These are phyloP conservation scores for Propsilocerus akamusi DNA, from an alignment of 1,140 invertebrate genomes.

Conservation along the genomic window DNA sequence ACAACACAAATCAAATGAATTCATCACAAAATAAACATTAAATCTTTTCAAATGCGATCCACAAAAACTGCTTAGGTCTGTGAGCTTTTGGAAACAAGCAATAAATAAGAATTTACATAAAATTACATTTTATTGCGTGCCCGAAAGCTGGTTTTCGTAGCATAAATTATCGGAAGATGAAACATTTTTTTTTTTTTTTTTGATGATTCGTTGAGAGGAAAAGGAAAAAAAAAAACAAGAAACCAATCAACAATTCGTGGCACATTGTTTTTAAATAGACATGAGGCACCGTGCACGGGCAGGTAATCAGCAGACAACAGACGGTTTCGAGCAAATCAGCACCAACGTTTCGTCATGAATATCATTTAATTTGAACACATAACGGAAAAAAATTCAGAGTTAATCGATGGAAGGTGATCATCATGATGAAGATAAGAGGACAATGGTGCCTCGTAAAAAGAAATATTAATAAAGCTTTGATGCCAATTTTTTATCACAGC, in stretches of 20 bases:
- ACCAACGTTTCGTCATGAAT: neutral
- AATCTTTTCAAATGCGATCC: neutral
- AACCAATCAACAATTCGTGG: neutral
- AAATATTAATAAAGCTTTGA: no score
- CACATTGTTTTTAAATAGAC: no score
- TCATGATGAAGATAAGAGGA: no score
- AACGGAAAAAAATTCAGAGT: neutral
- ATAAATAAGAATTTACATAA: no score
- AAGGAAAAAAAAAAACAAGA: neutral
- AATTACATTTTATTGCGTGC: no score
- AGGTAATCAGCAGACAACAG: neutral
- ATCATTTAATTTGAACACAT: neutral
- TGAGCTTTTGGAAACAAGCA: neutral
- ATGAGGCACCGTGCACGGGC: neutral
- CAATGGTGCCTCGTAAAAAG: no score
- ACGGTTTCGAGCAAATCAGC: neutral
- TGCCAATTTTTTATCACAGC: no score
- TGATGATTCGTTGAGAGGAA: neutral
- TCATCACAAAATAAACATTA: neutral
- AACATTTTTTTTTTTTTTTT: neutral
- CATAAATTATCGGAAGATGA: no score
- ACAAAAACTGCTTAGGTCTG: neutral
- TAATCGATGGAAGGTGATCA: neutral
- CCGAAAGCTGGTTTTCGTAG: no score
- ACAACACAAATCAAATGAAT: neutral